Percentiles rank a stretch among this genome's conserved stretches.
phyloP scores from a whole-genome alignment of 1,140 invertebrate species.

The Vollenhovia emeryi region DNA sequence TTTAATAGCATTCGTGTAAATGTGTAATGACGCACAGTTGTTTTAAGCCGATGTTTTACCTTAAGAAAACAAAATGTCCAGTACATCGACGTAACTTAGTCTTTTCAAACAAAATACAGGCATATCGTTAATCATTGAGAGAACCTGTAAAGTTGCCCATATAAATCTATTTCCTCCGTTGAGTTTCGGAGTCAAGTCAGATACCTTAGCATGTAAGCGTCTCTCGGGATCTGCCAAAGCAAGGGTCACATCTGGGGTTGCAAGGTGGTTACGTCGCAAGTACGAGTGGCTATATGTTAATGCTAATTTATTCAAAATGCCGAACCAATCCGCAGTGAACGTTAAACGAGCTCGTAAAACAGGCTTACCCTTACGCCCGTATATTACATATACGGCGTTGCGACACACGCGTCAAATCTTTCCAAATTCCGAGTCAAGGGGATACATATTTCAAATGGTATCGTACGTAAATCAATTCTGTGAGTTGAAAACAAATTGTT shows the following conservation, averaged over 20 bases:
- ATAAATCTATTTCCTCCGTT: slow-evolving; percentile 35
- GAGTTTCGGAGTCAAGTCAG: slow-evolving; percentile 35
- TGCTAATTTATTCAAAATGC: slow-evolving; percentile 73
- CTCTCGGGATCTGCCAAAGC: neutral
- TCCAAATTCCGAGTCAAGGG: neutral
- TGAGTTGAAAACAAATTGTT: slow-evolving; percentile 63
- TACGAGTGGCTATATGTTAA: slow-evolving; percentile 29
- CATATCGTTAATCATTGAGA: slow-evolving; percentile 28
- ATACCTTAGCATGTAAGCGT: neutral
- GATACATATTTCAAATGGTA: slow-evolving; percentile 63
- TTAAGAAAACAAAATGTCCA: neutral
- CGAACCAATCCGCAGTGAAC: slow-evolving; percentile 37
- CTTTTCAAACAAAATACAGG: neutral
- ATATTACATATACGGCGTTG: neutral
- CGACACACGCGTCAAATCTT: slow-evolving; percentile 18
- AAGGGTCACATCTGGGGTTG: slow-evolving; percentile 46
- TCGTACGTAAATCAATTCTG: neutral
- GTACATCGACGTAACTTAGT: neutral
- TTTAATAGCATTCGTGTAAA: neutral
- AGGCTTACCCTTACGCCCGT: slow-evolving; percentile 18
- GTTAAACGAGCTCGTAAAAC: slow-evolving; percentile 67
- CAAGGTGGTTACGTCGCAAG: neutral
- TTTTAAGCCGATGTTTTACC: neutral
- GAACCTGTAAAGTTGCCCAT: slow-evolving; percentile 24
- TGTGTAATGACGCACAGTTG: neutral